These are phyloP conservation scores for Drosophila borborema DNA, from an alignment of 2,888 invertebrate species.

Conservation along the genomic window DNA sequence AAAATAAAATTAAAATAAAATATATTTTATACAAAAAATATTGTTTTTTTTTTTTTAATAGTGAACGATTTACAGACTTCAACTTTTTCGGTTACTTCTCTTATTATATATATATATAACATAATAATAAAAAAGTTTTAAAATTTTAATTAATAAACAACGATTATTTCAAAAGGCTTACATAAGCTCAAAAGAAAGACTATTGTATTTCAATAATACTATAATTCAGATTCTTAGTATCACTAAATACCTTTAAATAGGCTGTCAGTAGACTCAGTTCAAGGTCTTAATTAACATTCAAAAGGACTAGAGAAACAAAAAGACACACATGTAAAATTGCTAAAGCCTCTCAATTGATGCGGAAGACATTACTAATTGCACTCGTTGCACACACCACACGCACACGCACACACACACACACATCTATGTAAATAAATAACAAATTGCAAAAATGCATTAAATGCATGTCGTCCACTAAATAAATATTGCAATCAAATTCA, in stretches of 20 bases:
- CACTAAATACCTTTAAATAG: not conserved
- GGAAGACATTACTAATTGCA: constrained; percentile 57
- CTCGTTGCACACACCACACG: constrained; percentile 18
- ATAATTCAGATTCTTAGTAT: no score
- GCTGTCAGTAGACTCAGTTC: not conserved
- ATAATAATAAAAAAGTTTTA: no score
- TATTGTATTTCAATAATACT: no score
- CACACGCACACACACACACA: constrained; percentile 27
- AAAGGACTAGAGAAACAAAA: not conserved
- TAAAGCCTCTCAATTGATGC: constrained; percentile 42
- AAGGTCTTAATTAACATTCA: not conserved
- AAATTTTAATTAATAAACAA: no score
- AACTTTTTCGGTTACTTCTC: no score
- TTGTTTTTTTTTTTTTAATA: no score
- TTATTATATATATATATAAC: no score
- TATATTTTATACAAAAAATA: no score
- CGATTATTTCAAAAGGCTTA: no score
- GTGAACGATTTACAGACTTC: no score
- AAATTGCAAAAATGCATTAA: constrained; percentile 65
- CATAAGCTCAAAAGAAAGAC: no score
- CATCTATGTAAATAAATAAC: constrained; percentile 51
- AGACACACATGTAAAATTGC: not conserved
- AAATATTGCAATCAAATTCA: constrained; percentile 76
- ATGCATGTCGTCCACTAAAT: constrained; percentile 60
- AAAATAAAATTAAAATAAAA: no score